Conservation (phyloP, 1,140 invertebrate species). For the Drosophila pachea region DNA sequence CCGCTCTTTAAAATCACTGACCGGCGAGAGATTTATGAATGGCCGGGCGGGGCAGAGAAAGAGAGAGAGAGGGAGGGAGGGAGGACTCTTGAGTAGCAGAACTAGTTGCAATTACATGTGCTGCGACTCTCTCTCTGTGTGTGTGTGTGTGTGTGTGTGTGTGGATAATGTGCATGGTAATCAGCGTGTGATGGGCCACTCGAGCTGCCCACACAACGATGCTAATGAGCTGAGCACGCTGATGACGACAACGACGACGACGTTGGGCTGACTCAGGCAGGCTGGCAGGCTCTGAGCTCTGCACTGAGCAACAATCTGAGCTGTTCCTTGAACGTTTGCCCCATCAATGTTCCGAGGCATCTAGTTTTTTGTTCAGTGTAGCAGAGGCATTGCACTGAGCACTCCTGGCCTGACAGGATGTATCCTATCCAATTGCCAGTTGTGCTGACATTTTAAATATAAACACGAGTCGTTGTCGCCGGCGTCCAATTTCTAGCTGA, state of each 20-base stretch:
- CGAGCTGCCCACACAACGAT: constrained; percentile 47
- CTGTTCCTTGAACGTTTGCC: too few species aligned
- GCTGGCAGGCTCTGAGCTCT: neutral
- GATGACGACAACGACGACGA: constrained; percentile 14
- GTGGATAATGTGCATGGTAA: constrained; percentile 48
- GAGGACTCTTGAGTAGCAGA: constrained; percentile 28
- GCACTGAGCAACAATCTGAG: too few species aligned
- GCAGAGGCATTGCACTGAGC: constrained; percentile 5
- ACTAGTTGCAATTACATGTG: constrained; percentile 29
- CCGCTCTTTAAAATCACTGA: constrained; percentile 41
- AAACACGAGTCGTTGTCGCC: constrained; percentile 54
- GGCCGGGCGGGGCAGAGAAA: constrained; percentile 10
- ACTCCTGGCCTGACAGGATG: constrained; percentile 49
- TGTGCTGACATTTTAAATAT: constrained; percentile 71
- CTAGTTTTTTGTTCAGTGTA: neutral
- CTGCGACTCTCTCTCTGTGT: neutral
- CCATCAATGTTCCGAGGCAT: neutral
- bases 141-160: constrained; percentile 15
- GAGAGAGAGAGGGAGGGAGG: constrained; percentile 3
- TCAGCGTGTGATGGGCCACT: constrained; percentile 56
- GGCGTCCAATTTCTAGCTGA: constrained; percentile 62
- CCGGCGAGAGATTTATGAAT: constrained; percentile 49
- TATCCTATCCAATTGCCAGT: constrained; percentile 57
- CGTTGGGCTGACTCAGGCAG: constrained; percentile 1
- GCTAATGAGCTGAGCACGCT: constrained; percentile 58